A percentile compares a stretch with the other conserved stretches of the same genome.
Evolutionary conservation across 2,113 vertebrate genomes (phyloP).

Genomic region (Paradoxurus hermaphroditus): DNA sequence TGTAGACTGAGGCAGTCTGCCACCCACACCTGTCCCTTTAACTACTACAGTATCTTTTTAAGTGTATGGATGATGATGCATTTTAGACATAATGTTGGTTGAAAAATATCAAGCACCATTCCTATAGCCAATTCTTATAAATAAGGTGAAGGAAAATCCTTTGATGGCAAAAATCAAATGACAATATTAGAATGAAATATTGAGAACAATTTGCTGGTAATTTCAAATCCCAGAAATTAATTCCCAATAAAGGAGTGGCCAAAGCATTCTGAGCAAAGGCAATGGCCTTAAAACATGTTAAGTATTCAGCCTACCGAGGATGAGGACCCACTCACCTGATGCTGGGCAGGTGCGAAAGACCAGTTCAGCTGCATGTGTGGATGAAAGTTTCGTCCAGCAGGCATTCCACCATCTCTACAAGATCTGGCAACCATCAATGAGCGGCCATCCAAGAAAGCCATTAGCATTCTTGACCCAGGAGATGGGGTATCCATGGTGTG

Average conservation of each 20-base stretch:
- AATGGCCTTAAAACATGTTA: not conserved
- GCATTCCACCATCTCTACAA: not conserved
- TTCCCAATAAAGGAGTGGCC: not conserved
- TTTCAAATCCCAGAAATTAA: slow-evolving; percentile 11
- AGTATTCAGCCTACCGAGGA: not conserved
- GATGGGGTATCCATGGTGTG: not conserved
- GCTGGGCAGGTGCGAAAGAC: not conserved
- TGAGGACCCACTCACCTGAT: not conserved
- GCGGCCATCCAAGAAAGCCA: not conserved
- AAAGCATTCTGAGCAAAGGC: not conserved
- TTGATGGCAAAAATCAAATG: not conserved
- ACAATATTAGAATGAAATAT: not conserved
- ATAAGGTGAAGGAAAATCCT: not conserved
- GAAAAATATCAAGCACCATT: not conserved
- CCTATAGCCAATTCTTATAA: not conserved
- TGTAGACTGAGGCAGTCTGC: not conserved
- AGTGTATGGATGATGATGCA: not conserved
- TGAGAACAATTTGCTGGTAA: not conserved
- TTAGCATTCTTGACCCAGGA: not conserved
- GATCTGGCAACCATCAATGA: not conserved
- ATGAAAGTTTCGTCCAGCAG: not conserved
- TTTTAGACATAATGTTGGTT: not conserved
- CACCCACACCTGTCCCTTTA: not conserved
- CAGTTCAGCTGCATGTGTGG: not conserved
- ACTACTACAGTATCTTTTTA: not conserved